Conservation (phyloP, 2,113 vertebrate species). For the Smithornis capensis region DNA sequence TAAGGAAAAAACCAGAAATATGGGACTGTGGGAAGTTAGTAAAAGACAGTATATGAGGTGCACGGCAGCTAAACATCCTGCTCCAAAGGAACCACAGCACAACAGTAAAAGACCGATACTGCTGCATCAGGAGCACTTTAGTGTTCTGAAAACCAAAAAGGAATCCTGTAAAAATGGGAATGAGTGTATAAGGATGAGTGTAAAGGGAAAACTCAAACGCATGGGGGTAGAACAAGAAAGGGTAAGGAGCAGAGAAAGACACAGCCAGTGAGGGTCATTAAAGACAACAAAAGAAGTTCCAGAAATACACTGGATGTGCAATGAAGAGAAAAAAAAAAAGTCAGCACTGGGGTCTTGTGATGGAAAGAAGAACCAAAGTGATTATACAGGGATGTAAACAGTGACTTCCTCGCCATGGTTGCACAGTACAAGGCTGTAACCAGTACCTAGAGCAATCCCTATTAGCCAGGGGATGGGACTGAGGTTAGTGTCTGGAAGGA, state of each 20-base stretch:
- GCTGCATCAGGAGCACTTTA: constrained; percentile 36
- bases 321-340: not conserved
- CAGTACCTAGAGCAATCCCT: not conserved
- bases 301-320: not conserved
- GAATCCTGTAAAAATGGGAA: constrained; percentile 25
- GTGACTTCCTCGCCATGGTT: not conserved
- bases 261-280: not conserved
- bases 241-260: not conserved
- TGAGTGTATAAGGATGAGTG: not conserved
- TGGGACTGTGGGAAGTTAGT: not conserved
- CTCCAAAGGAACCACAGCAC: not conserved
- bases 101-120: constrained; percentile 20
- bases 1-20: not conserved
- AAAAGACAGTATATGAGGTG: not conserved
- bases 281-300: not conserved
- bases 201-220: not conserved
- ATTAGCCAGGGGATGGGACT: not conserved
- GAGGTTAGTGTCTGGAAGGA: not conserved
- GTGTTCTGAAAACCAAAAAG: constrained; percentile 33
- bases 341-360: accelerated
- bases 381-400: not conserved
- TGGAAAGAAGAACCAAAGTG: not conserved
- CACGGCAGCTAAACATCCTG: not conserved
- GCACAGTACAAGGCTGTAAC: not conserved
- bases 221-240: not conserved